Evolutionary conservation across 2,113 vertebrate genomes (phyloP), one percentile per base, ranked within the genome.

Genomic region (Orcinus orca): DNA sequence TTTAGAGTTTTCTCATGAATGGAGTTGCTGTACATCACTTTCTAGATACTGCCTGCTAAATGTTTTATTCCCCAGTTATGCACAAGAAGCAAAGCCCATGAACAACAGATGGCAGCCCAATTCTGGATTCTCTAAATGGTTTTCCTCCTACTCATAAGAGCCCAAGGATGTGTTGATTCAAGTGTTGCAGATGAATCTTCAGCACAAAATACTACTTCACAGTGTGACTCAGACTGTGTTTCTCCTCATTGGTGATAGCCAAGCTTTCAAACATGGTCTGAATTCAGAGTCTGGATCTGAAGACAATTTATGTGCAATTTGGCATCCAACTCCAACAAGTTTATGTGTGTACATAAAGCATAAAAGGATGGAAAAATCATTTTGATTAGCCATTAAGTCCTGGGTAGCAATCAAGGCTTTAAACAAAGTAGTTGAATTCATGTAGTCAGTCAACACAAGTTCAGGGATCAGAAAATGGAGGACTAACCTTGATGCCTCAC

Each of bases 91-190:
- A 93, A 96, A 84, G 83, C 94, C 94, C 96, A 47, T 93, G 97
- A 95, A 41, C 92, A 90, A 96, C 98, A 98, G 98, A 98, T 98
- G 97, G 98, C 88, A 96, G 93, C 90, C 94, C 81, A 94, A 97
- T 98, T 97, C 95, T 96, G 96, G 90, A 84, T 97, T 96, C 90
- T 98, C 96, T 92, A 90, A 95, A 92, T 91, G 65, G 53, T 93
- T 97, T 97, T 96, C 98, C 98, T 97, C 98, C 98, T 96, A 97
- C 98, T 98, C 97, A 93, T 95, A 93, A 53, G 93, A 97, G 96
- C 96, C 94, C 89, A 73, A 80, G 96, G 93, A 96, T 87, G 82
- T 97, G 96, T 85, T 97, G 96, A 96, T 97, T 80, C 93, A 92
- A 97, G 94, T 65, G 77, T 58, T 97, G 91, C 95, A 97, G 97